Evolutionary conservation across 2,797 vertebrate genomes (phyloP).

Genomic region (Oryzias dopingdopingensis): DNA sequence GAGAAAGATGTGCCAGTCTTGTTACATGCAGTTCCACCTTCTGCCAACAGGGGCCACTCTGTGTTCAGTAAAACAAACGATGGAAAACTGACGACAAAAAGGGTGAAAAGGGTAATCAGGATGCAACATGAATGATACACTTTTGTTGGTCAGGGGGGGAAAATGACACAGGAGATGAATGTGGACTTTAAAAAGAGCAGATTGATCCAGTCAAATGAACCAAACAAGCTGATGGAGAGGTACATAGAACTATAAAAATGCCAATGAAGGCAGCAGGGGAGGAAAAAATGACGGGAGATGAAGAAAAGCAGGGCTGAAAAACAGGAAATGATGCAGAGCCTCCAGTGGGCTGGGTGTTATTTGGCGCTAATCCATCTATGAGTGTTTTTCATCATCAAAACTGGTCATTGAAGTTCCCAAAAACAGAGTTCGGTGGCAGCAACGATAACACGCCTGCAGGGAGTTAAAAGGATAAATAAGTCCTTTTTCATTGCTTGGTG

Average conservation of each 20-base stretch:
- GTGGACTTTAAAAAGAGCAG: slow-evolving; percentile 49
- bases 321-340: slow-evolving; percentile 29
- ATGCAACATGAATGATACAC: slow-evolving; percentile 43
- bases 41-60: slow-evolving; percentile 79
- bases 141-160: slow-evolving; percentile 47
- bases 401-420: slow-evolving; percentile 51
- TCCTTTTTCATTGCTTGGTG: slow-evolving; percentile 74
- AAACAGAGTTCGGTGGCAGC: slow-evolving; percentile 37
- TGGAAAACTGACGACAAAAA: slow-evolving; percentile 11
- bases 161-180: slow-evolving; percentile 58
- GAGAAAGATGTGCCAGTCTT: slow-evolving; percentile 44
- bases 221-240: slow-evolving; percentile 43
- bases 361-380: slow-evolving; percentile 34
- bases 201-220: slow-evolving; percentile 61
- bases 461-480: slow-evolving; percentile 71
- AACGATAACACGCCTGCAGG: slow-evolving; percentile 55
- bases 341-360: slow-evolving; percentile 32
- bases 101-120: slow-evolving; percentile 44
- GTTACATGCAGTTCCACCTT: slow-evolving; percentile 29
- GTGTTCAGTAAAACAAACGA: slow-evolving; percentile 49
- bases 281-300: slow-evolving; percentile 8
- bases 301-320: slow-evolving; percentile 20
- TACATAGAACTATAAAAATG: slow-evolving; percentile 35
- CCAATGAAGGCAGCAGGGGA: slow-evolving; percentile 25
- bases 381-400: slow-evolving; percentile 52